These are phyloP conservation scores for Platyrinchus mystaceus DNA, from an alignment of 2,797 vertebrate genomes.

Conservation along the genomic window DNA sequence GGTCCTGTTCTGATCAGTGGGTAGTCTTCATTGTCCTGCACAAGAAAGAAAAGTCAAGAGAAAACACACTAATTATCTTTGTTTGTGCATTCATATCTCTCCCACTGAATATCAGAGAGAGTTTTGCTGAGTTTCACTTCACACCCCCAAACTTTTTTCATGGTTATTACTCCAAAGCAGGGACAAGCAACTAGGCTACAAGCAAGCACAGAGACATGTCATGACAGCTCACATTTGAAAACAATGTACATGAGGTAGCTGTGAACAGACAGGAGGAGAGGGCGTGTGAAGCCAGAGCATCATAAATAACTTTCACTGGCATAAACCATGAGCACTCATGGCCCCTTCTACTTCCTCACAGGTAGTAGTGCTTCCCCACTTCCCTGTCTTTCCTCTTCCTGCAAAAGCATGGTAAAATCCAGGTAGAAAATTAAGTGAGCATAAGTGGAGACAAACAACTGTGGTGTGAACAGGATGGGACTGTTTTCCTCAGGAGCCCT, in stretches of 20 bases:
- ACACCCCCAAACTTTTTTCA: accelerated
- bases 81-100: not conserved
- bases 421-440: not conserved
- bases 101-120: not conserved
- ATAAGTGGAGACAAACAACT: not conserved
- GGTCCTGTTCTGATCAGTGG: slow-evolving; percentile 84
- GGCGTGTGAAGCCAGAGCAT: not conserved
- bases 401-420: not conserved
- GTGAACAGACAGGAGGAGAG: not conserved
- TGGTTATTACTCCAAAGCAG: not conserved
- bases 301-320: not conserved
- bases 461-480: not conserved
- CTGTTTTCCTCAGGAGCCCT: not conserved
- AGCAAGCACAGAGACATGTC: not conserved
- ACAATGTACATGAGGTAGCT: accelerated
- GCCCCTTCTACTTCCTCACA: not conserved
- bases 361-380: not conserved
- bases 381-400: not conserved
- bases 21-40: slow-evolving; percentile 86
- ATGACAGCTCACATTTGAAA: not conserved
- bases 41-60: not conserved
- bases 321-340: not conserved
- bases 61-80: not conserved
- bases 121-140: not conserved
- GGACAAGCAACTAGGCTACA: not conserved